Evolutionary conservation across 2,113 vertebrate genomes (phyloP).

Genomic region (Cottus gobio): DNA sequence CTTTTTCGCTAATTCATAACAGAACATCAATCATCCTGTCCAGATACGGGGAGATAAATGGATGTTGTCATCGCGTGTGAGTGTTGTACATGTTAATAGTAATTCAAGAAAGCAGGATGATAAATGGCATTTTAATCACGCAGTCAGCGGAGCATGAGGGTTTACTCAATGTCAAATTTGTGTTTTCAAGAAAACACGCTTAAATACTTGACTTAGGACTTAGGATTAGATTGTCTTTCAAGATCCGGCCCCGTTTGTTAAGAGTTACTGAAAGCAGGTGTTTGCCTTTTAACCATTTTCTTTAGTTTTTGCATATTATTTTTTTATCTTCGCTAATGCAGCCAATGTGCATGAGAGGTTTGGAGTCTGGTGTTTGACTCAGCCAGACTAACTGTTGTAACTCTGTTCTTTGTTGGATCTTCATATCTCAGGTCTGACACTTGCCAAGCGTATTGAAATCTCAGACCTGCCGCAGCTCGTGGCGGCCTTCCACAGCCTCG

Average conservation of each 20-base stretch:
- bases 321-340: neutral
- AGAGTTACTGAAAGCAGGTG: conserved; percentile 58
- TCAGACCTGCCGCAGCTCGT: conserved; percentile 85
- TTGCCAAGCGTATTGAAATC: conserved; percentile 87
- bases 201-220: conserved; percentile 34
- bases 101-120: conserved; percentile 54
- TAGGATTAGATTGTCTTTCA: conserved; percentile 54
- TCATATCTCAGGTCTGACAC: conserved; percentile 80
- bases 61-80: conserved; percentile 42
- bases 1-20: conserved; percentile 49
- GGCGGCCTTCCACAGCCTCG: conserved; percentile 87
- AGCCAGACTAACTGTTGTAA: conserved; percentile 3
- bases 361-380: conserved; percentile 18
- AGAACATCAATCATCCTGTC: conserved; percentile 62
- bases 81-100: conserved; percentile 35
- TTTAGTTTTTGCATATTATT: neutral
- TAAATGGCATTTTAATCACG: conserved; percentile 41
- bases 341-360: conserved; percentile 29
- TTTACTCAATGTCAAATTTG: conserved; percentile 37
- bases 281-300: conserved; percentile 30
- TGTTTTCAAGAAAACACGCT: conserved; percentile 37
- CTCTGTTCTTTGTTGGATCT: neutral
- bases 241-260: conserved; percentile 26
- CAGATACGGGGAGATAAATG: conserved; percentile 21
- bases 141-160: conserved; percentile 25